Conservation (phyloP, 2,888 invertebrate genomes). For the Barypeithes pellucidus region DNA sequence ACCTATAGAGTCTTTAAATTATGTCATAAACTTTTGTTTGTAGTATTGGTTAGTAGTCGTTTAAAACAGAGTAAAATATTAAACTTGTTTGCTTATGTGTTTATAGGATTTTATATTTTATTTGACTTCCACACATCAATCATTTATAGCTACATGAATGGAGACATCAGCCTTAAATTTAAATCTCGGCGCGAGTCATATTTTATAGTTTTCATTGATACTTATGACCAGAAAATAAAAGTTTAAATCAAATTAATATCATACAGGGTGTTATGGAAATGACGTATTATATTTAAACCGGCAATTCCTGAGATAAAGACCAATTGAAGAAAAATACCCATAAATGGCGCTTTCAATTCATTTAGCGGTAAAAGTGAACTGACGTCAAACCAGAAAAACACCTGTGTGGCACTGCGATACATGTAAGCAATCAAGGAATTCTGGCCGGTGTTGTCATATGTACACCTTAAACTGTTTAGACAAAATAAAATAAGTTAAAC, state of each 20-base stretch:
- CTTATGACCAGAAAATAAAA: constrained; percentile 22
- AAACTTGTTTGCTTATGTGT: constrained; percentile 65
- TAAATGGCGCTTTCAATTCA: no score
- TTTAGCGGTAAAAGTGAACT: no score
- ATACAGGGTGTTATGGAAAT: no score
- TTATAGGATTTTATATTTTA: constrained; percentile 63
- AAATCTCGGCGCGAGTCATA: constrained; percentile 1
- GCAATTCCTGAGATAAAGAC: no score
- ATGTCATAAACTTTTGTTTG: constrained; percentile 69
- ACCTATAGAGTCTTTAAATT: constrained; percentile 67
- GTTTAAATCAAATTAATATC: neutral
- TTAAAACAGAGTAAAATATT: constrained; percentile 68
- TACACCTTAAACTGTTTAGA: no score
- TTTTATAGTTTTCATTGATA: constrained; percentile 3
- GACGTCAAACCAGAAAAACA: no score
- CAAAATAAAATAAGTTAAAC: no score
- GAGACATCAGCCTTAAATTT: constrained; percentile 17
- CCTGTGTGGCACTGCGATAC: no score
- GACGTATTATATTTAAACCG: no score
- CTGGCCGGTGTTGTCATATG: no score
- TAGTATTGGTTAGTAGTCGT: constrained; percentile 68
- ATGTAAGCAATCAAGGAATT: no score
- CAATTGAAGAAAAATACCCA: no score
- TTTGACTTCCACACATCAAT: constrained; percentile 59
- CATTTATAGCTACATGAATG: constrained; percentile 44